Evolutionary conservation across 92 coral and sea anemone genomes (phyloP).

Genomic region (Phenganax marumi): DNA sequence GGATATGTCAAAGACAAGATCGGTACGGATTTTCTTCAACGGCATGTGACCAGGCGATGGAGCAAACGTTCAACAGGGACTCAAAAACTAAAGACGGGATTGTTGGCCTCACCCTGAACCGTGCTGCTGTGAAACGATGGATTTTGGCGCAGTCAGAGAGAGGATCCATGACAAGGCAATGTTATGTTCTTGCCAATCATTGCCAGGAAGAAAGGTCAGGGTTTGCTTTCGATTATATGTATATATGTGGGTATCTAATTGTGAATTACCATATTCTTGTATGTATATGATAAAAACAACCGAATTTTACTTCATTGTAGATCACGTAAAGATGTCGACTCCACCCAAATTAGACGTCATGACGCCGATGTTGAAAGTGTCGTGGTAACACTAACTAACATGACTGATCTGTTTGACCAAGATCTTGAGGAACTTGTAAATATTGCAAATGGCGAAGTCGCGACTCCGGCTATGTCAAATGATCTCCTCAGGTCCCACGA

Average conservation of each 20-base stretch:
- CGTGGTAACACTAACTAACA: slow-evolving; percentile 39
- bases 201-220: slow-evolving; percentile 24
- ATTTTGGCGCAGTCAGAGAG: slow-evolving; percentile 41
- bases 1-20: slow-evolving; percentile 45
- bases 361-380: slow-evolving; percentile 39
- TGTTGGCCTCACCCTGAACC: slow-evolving; percentile 36
- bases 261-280: not conserved
- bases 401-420: slow-evolving; percentile 39
- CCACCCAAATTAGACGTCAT: slow-evolving; percentile 38
- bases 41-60: slow-evolving; percentile 27
- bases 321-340: slow-evolving; percentile 40
- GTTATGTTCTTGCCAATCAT: slow-evolving; percentile 33
- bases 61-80: slow-evolving; percentile 1
- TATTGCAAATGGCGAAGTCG: slow-evolving; percentile 10
- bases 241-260: not conserved
- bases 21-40: slow-evolving; percentile 36
- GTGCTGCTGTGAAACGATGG: slow-evolving; percentile 41
- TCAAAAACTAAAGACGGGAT: slow-evolving; percentile 37
- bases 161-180: slow-evolving; percentile 36
- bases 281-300: not conserved
- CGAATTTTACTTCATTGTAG: slow-evolving; percentile 20
- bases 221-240: slow-evolving; percentile 17
- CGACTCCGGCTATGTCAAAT: not conserved
- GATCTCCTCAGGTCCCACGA: slow-evolving; percentile 23
- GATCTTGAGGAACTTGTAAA: slow-evolving; percentile 33